Base-by-base conservation (phyloP, 2,797 vertebrate genomes). In the Urosaurus nigricauda region DNA sequence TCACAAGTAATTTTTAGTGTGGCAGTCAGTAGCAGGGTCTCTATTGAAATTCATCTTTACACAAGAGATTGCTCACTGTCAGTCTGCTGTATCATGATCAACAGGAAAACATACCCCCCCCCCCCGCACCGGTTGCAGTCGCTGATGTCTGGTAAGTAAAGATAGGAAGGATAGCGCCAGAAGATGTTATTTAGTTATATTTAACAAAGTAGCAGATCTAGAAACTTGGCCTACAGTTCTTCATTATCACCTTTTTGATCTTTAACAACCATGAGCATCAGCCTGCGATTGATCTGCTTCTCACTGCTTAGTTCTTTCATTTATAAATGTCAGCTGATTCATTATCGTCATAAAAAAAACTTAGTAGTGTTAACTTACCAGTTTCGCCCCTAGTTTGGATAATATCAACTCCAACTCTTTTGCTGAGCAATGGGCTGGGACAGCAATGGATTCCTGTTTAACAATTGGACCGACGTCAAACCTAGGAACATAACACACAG, bases 381-480 rank as follows among this genome's bases (percentile, higher is more conserved):
- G 96, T 88, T 95, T 84, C 43, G 98, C 98, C 65, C 99, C 99
- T 86, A 97, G 94, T 21, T 91, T 91, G 29, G 98, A 97, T 3
- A 99, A 94, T 0, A 95, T 43, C 0, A 74, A 94, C 94, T 98
- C 98, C 9, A 99, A 95, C 78, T 98, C 96, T 73, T 97, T 98
- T 11, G 98, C 92, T 0, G 98, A 98, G 58, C 97, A 98, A 13
- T 14, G 35, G 26, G 97, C 94, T 56, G 98, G 98, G 86, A 99
- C 97, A 79, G 95, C 93, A 86, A 97, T 90, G 8, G 95, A 87
- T 91, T 98, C 97, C 93, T 99, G 98, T 90, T 96, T 97, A 77
- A 99, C 96, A 92, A 99, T 97, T 19, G 98, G 98, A 16, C 99
- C 99, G 47, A 98, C 95, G 47, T 99, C 99, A 91, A 99, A 99